These are phyloP conservation scores for Prunella himalayana DNA, from an alignment of 2,113 vertebrate genomes.

Conservation along the genomic window DNA sequence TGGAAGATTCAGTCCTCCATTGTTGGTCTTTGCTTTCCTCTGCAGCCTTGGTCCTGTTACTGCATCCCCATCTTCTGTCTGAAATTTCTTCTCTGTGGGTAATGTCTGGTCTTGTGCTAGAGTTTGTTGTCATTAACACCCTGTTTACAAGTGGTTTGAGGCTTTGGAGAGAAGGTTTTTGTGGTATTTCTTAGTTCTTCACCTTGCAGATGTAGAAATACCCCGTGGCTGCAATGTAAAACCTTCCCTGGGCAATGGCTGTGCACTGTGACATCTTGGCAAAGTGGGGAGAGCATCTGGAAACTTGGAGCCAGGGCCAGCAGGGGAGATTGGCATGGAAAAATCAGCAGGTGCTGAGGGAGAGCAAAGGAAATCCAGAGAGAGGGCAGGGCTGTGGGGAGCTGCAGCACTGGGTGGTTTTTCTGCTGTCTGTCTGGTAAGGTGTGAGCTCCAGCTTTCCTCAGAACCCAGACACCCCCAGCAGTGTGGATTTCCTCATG, in stretches of 20 bases:
- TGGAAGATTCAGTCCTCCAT: neutral
- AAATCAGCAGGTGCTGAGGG: neutral
- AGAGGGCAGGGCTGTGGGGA: neutral
- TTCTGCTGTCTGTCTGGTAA: neutral
- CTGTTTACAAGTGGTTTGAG: neutral
- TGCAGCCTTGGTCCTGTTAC: neutral
- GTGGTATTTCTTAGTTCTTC: neutral
- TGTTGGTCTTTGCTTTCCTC: accelerated
- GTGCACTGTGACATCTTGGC: neutral
- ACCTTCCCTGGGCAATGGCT: neutral
- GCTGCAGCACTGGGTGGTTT: neutral
- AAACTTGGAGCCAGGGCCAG: neutral
- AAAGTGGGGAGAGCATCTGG: neutral
- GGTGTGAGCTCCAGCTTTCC: neutral
- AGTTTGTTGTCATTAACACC: neutral
- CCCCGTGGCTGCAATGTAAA: accelerated
- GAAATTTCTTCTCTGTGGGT: neutral
- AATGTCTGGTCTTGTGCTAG: neutral
- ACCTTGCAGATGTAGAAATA: neutral
- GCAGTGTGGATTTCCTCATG: neutral
- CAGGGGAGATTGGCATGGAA: neutral
- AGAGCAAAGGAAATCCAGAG: neutral
- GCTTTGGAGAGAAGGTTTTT: neutral
- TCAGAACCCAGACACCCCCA: too few relatives aligned
- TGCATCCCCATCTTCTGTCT: neutral